A percentile compares a stretch with the other conserved stretches of the same genome.
These are phyloP conservation scores for Corythaeola cristata DNA, from an alignment of 2,113 vertebrate genomes.

Conservation along the genomic window DNA sequence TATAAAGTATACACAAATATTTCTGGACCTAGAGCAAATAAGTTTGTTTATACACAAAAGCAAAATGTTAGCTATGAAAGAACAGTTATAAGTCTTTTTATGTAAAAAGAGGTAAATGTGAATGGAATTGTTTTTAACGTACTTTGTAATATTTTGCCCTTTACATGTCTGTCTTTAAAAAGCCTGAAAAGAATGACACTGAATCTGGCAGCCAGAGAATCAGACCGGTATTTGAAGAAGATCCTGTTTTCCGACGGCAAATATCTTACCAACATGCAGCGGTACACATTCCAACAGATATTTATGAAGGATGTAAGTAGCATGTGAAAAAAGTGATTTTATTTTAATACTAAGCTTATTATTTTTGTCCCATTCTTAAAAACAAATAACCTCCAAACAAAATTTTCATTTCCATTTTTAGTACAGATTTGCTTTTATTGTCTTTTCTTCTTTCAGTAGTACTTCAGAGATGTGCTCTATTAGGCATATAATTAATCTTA, in stretches of 20 bases:
- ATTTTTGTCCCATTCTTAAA: not conserved
- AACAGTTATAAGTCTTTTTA: not conserved
- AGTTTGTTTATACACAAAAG: not conserved
- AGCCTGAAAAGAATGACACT: slow-evolving; percentile 91
- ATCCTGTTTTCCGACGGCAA: slow-evolving; percentile 87
- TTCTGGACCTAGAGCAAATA: not conserved
- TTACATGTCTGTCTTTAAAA: not conserved
- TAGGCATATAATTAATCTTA: not conserved
- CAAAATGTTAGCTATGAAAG: not conserved
- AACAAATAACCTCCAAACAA: not conserved
- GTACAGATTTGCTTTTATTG: not conserved
- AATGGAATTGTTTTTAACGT: not conserved
- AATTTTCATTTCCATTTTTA: not conserved
- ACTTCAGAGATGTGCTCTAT: not conserved
- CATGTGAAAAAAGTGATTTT: not conserved
- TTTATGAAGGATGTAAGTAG: slow-evolving; percentile 98
- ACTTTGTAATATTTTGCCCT: slow-evolving; percentile 38
- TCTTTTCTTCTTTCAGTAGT: not conserved
- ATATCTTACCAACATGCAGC: slow-evolving; percentile 93
- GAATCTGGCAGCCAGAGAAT: slow-evolving; percentile 87
- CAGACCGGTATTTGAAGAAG: slow-evolving; percentile 91
- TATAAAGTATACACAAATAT: not conserved
- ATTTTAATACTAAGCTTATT: not conserved
- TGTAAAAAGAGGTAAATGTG: not conserved
- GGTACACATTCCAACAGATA: slow-evolving; percentile 97